phyloP scores from a whole-genome alignment of 2,113 vertebrate species.

The Alosa alosa region DNA sequence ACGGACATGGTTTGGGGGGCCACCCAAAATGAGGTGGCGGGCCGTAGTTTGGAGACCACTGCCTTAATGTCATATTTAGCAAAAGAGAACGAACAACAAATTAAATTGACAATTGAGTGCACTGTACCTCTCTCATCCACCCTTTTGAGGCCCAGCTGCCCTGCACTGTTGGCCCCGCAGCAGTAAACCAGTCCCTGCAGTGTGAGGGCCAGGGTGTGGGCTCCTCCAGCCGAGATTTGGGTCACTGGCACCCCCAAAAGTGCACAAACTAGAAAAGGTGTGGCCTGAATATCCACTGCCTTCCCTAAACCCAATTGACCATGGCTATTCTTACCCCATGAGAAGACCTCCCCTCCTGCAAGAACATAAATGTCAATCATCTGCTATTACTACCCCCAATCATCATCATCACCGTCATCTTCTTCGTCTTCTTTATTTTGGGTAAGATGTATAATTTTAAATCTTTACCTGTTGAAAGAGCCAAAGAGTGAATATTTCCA shows the following conservation, averaged over 20 bases:
- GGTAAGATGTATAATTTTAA: not conserved
- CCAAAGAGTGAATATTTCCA: slow-evolving; percentile 86
- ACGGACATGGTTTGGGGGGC: too few relatives aligned
- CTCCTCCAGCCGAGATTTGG: slow-evolving; percentile 84
- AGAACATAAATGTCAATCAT: not conserved
- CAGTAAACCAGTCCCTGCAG: slow-evolving; percentile 88
- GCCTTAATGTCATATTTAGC: not conserved
- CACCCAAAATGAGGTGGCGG: too few relatives aligned
- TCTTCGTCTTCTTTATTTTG: not conserved
- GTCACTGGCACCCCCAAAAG: slow-evolving; percentile 85
- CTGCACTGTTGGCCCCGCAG: slow-evolving; percentile 90
- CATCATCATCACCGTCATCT: not conserved
- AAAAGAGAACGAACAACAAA: not conserved
- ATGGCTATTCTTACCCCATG: slow-evolving; percentile 90
- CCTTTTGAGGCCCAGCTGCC: slow-evolving; percentile 88
- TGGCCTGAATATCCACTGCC: slow-evolving; percentile 64
- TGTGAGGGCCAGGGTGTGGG: slow-evolving; percentile 84
- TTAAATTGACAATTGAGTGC: not conserved
- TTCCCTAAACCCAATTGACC: slow-evolving; percentile 90
- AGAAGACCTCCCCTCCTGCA: slow-evolving; percentile 86
- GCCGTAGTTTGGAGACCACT: too few relatives aligned
- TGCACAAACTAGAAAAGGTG: slow-evolving; percentile 73
- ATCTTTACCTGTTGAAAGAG: slow-evolving; percentile 83
- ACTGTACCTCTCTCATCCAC: slow-evolving; percentile 83
- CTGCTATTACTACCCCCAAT: not conserved